These are phyloP conservation scores for Mnemiopsis leidyi DNA, from an alignment of 37 sponge, comb jelly and placozoan species.

Conservation along the genomic window DNA sequence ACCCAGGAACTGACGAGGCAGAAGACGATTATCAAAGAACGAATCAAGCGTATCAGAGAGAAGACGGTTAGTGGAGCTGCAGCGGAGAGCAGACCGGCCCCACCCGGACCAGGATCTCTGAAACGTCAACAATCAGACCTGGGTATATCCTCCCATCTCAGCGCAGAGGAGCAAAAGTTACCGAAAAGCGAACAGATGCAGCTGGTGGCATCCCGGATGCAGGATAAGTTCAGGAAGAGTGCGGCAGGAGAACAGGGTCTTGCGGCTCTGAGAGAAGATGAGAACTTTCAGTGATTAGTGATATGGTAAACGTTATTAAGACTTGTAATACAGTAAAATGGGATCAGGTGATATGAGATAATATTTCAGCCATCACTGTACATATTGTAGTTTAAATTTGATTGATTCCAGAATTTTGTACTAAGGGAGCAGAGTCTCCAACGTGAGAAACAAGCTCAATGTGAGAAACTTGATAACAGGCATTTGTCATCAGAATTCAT, in stretches of 20 bases:
- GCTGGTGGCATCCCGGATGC: neutral
- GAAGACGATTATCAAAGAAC: constrained; percentile 27
- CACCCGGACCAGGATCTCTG: neutral
- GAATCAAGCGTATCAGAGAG: constrained; percentile 4
- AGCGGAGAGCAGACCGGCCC: neutral
- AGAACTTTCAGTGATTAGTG: neutral
- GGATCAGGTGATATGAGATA: too few species aligned
- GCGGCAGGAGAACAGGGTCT: neutral
- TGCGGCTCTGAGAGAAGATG: constrained; percentile 3
- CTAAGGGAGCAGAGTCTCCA: too few species aligned
- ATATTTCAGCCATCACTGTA: too few species aligned
- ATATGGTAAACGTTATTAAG: too few species aligned
- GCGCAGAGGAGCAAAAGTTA: constrained; percentile 28
- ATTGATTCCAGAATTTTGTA: too few species aligned
- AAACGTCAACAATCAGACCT: neutral
- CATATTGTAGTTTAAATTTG: too few species aligned
- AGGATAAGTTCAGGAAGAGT: constrained; percentile 14
- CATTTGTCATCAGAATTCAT: too few species aligned
- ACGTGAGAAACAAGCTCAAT: too few species aligned
- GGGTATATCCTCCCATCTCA: neutral
- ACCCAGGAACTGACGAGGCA: constrained; percentile 24
- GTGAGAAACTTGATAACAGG: too few species aligned
- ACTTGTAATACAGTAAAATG: too few species aligned
- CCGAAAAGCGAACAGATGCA: constrained; percentile 12
- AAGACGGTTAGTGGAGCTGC: neutral